A percentile compares a stretch with the other conserved stretches of the same genome.
Conservation (phyloP, 2,113 vertebrate genomes). For the Cisticola juncidis region DNA sequence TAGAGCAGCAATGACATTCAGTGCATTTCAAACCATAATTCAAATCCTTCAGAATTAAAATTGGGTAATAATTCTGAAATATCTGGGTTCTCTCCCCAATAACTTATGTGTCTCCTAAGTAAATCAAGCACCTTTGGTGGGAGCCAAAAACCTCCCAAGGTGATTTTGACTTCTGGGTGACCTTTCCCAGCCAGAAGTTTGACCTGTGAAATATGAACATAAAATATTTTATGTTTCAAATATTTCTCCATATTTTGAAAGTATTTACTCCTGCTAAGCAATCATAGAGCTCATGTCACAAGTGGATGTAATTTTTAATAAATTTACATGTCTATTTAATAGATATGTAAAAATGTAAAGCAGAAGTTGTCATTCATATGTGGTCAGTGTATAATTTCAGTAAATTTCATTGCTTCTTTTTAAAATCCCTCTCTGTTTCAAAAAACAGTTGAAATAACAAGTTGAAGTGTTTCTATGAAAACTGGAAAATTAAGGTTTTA, state of each 20-base stretch:
- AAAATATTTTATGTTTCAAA: no score
- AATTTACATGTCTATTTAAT: not conserved
- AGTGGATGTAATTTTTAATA: not conserved
- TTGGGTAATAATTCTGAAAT: not conserved
- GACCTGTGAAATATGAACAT: not conserved
- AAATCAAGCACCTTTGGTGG: not conserved
- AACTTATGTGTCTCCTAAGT: fast-evolving
- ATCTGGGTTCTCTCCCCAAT: not conserved
- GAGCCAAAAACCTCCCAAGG: not conserved
- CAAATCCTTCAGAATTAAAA: not conserved
- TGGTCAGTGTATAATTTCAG: not conserved
- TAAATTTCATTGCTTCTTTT: not conserved
- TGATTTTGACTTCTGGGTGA: not conserved
- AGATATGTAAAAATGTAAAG: not conserved
- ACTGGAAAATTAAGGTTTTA: not conserved
- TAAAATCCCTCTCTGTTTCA: not conserved
- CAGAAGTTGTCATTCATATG: not conserved
- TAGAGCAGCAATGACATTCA: not conserved
- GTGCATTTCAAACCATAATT: not conserved
- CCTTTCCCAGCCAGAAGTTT: not conserved
- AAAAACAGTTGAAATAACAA: not conserved
- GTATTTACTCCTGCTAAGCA: not conserved
- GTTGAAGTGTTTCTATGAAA: not conserved
- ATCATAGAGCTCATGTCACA: not conserved
- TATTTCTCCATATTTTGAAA: not conserved